Evolutionary conservation across 2,113 vertebrate species (phyloP).

Genomic region (Tricholaema leucomelas): DNA sequence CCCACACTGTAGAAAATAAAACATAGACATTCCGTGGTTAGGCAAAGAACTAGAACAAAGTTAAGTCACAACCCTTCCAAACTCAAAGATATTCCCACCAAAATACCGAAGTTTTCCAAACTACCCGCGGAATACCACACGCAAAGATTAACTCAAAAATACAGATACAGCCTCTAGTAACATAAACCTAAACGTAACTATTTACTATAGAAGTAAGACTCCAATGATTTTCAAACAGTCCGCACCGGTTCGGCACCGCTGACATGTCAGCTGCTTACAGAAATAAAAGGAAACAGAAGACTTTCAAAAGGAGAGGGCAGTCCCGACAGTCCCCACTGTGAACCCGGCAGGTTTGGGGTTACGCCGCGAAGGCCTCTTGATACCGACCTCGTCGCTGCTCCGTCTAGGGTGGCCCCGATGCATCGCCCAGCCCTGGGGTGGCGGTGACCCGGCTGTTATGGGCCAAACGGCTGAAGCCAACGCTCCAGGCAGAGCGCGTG

Average conservation of each 20-base stretch:
- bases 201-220: neutral
- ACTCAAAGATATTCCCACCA: too few species aligned
- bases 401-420: neutral
- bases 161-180: neutral
- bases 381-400: neutral
- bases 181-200: neutral
- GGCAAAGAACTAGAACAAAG: neutral
- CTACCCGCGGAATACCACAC: rapidly evolving
- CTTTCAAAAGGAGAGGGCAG: neutral
- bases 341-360: too few species aligned
- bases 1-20: conserved; percentile 63
- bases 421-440: neutral
- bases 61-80: neutral
- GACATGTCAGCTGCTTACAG: rapidly evolving
- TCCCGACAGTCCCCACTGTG: neutral
- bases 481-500: neutral
- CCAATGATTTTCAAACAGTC: rapidly evolving
- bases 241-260: rapidly evolving
- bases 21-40: neutral
- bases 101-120: neutral
- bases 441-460: neutral
- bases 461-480: neutral
- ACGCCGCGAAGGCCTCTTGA: rapidly evolving
- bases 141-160: neutral
- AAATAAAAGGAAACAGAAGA: too few species aligned